Base-by-base conservation (phyloP, 2,113 vertebrate genomes). In the Oophaga pumilio region DNA sequence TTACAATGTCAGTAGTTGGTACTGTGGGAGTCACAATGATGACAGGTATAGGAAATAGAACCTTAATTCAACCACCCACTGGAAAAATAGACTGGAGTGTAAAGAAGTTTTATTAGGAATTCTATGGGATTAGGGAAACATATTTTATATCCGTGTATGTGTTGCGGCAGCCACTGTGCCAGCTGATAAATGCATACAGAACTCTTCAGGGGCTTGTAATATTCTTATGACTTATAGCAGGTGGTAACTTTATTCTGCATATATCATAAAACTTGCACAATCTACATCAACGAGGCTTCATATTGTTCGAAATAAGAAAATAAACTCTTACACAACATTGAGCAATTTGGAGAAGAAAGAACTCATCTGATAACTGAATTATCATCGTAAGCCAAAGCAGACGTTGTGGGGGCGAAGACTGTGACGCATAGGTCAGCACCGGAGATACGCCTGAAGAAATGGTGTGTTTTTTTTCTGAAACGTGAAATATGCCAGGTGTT, bases 401-500 rank as follows among this genome's bases (percentile, higher is more conserved):
- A 53, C 43, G 56, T 13, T 77, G 60, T 78, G 74, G 74, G 85
- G 74, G 74, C 59, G 74, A 86, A 26, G 62, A 15, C 26, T 53
- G n/a, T 86, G 59, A 86, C 57, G 74, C 85, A 86, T 0, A 82
- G 79, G 69, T 43, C 71, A 59, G 49, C 89, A 88, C 50, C 68
- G 81, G 89, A 82, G 24, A 89, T 8, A 43, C 80, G 53, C 77
- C 80, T 85, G 12, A 52, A 86, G 79, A 66, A 85, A 68, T 77
- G 24, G 13, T 69, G 17, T 17, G 1, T 84, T 52, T n/a, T 0
- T 0, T 0, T 0, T 0, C 2, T n/a, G 3, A 64, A 2, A 71
- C 86, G 71, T 17, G 0, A 0, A 5, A 82, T 0, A 11, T 60
- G 88, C 73, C 17, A 76, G 49, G 71, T 73, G 24, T 0, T 22